Conservation (phyloP, 2,888 invertebrate species). For the Thecophora atra region DNA sequence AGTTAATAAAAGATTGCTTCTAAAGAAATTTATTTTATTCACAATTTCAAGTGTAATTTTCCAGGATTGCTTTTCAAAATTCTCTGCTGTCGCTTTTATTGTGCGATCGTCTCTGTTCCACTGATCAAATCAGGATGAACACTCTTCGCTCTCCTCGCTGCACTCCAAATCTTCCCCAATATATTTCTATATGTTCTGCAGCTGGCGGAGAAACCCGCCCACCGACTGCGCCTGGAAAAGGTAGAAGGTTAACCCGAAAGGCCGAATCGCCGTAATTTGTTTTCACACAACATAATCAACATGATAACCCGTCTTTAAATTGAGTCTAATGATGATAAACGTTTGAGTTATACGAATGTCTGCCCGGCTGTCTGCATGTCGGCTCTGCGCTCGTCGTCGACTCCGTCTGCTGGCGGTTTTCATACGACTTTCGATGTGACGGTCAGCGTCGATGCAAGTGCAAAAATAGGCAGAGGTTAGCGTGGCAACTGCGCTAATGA, state of each 20-base stretch:
- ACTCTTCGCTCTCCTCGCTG: too few species aligned
- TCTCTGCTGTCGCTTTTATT: too few species aligned
- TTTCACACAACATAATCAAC: conserved; percentile 67
- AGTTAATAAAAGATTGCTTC: too few species aligned
- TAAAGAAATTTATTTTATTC: too few species aligned
- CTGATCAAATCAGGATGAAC: too few species aligned
- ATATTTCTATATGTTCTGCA: too few species aligned
- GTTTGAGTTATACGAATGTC: conserved; percentile 46
- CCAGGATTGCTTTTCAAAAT: too few species aligned
- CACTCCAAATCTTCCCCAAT: too few species aligned
- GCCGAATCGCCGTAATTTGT: conserved; percentile 66
- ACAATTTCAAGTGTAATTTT: too few species aligned
- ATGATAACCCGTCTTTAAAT: conserved; percentile 66
- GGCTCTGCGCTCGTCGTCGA: background rate
- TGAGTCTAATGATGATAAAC: conserved; percentile 66
- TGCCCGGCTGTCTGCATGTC: conserved; percentile 12
- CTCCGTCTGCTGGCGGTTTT: conserved; percentile 5
- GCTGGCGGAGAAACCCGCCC: background rate
- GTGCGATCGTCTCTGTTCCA: too few species aligned
- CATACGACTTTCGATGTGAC: conserved; percentile 3
- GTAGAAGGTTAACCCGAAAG: conserved; percentile 51
- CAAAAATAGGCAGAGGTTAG: conserved; percentile 23
- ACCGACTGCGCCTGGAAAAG: background rate
- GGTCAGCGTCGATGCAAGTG: conserved; percentile 25
- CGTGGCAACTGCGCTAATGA: background rate